Conservation (phyloP, 1,140 invertebrate species). For the Parapsyche elsis region DNA sequence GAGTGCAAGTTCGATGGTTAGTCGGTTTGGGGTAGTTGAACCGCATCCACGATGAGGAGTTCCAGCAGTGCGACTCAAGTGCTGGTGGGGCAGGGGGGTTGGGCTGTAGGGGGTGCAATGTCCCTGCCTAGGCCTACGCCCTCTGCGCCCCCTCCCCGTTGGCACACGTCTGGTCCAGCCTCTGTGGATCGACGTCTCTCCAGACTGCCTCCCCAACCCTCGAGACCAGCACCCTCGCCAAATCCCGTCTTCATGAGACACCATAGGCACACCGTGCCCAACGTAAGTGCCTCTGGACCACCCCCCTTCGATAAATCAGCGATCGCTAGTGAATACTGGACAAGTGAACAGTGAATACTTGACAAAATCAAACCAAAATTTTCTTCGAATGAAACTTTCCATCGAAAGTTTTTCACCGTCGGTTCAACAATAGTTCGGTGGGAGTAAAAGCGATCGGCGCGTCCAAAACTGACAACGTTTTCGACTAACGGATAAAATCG, state of each 20-base stretch:
- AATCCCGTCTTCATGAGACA: background rate
- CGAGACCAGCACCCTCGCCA: conserved; percentile 63
- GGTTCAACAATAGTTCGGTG: too few species aligned
- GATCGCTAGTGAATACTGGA: too few species aligned
- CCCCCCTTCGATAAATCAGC: background rate
- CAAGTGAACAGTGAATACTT: too few species aligned
- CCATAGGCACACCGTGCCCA: conserved; percentile 41
- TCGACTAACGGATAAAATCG: too few species aligned
- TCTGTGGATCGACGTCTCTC: conserved; percentile 65
- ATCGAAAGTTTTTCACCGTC: too few species aligned
- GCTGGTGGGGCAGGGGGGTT: background rate
- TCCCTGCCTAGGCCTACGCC: conserved; percentile 51
- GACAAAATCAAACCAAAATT: too few species aligned
- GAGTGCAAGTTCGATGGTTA: background rate
- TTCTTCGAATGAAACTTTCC: too few species aligned
- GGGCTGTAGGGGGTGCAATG: conserved; percentile 42
- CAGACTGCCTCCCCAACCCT: conserved; percentile 65
- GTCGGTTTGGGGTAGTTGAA: background rate
- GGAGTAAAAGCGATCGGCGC: too few species aligned
- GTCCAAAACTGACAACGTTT: too few species aligned
- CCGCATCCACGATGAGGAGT: conserved; percentile 61
- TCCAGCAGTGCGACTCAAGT: conserved; percentile 55
- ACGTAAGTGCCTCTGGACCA: conserved; percentile 39
- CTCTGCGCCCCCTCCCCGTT: conserved; percentile 39
- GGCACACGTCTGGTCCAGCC: conserved; percentile 54